A percentile compares a stretch with the other conserved stretches of the same genome.
These are phyloP conservation scores for Ailuropoda melanoleuca DNA, from an alignment of 2,113 vertebrate genomes.

Conservation along the genomic window DNA sequence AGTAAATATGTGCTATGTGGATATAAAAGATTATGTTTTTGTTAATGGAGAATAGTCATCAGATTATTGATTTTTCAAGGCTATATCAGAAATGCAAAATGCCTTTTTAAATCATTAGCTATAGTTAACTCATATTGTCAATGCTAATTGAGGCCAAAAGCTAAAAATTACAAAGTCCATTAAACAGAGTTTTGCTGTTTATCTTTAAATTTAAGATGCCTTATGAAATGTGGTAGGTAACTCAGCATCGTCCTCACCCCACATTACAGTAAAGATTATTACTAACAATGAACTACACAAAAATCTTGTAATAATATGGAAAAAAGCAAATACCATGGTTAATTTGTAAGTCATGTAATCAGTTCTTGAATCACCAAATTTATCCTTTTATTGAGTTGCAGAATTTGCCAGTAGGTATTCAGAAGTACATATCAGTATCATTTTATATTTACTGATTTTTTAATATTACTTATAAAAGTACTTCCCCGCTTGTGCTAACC, in stretches of 20 bases:
- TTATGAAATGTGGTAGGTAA: not conserved
- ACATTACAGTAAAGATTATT: not conserved
- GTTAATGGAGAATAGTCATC: not conserved
- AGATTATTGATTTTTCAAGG: conserved; percentile 12
- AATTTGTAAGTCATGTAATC: not conserved
- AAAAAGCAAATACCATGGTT: not conserved
- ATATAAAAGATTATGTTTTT: conserved; percentile 23
- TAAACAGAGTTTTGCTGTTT: not conserved
- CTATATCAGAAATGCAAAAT: not conserved
- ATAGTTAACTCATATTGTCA: not conserved
- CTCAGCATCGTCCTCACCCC: not conserved
- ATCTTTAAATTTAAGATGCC: not conserved
- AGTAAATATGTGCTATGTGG: not conserved
- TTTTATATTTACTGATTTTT: conserved; percentile 49
- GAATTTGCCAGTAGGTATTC: not conserved
- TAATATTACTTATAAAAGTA: not conserved
- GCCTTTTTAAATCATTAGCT: not conserved
- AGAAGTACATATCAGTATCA: conserved; percentile 7
- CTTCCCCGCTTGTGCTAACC: not conserved
- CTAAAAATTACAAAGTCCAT: not conserved
- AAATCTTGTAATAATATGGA: not conserved
- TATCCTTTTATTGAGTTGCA: conserved; percentile 13
- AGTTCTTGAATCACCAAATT: not conserved
- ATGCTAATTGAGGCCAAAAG: not conserved
- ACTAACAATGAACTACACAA: not conserved